Evolutionary conservation across 2,113 vertebrate genomes (phyloP).

Genomic region (Callipepla californica): DNA sequence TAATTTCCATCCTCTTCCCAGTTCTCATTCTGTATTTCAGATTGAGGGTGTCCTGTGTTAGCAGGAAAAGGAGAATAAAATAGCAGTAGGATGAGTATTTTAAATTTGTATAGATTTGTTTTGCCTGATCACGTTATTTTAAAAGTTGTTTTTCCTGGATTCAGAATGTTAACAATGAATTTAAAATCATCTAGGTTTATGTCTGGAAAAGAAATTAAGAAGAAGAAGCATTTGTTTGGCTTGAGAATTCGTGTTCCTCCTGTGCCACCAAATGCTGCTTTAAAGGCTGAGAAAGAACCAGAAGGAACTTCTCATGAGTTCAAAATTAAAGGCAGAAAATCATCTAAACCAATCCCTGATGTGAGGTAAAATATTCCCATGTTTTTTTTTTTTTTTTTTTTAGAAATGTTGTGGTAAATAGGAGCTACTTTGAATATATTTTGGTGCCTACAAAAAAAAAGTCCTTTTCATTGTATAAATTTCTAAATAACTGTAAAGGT

Average conservation of each 20-base stretch:
- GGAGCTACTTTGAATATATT: background rate
- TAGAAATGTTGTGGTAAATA: background rate
- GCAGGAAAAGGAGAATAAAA: background rate
- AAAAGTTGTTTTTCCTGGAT: background rate
- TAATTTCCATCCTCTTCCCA: background rate
- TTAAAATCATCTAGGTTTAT: conserved; percentile 88
- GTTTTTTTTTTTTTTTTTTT: background rate
- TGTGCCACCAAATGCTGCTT: conserved; percentile 88
- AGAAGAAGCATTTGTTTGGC: conserved; percentile 98
- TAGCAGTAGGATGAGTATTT: background rate
- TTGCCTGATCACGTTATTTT: background rate
- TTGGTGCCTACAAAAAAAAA: background rate
- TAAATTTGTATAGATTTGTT: background rate
- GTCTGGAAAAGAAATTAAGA: conserved; percentile 99
- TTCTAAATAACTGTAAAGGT: background rate
- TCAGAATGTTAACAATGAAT: background rate
- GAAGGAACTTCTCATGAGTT: conserved; percentile 94
- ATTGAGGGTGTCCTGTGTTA: background rate
- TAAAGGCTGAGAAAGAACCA: conserved; percentile 85
- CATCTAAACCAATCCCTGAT: conserved; percentile 85
- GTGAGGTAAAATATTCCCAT: conserved; percentile 82
- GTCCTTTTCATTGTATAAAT: background rate
- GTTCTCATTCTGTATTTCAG: background rate
- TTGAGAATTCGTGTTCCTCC: conserved; percentile 96
- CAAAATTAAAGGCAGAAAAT: conserved; percentile 96